These are phyloP conservation scores for Aspidoscelis tigris DNA, from an alignment of 2,113 vertebrate species.

Conservation along the genomic window DNA sequence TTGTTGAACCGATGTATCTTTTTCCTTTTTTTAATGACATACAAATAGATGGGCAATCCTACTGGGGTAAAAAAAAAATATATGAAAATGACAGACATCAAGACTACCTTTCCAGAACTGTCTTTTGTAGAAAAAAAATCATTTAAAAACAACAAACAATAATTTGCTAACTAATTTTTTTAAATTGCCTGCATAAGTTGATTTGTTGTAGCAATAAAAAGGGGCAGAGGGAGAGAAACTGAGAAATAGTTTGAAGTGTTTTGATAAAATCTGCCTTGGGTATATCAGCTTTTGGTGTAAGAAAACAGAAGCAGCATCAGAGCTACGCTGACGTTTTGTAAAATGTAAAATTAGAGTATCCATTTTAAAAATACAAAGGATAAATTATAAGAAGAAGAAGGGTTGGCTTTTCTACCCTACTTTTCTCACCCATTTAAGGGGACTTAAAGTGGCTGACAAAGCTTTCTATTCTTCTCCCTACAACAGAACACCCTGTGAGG, in stretches of 20 bases:
- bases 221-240: background rate
- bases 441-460: no score
- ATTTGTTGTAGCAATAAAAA: background rate
- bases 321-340: background rate
- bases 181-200: no score
- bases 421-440: no score
- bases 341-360: background rate
- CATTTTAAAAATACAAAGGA: background rate
- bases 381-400: background rate
- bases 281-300: background rate
- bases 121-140: background rate
- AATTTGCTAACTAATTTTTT: no score
- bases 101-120: background rate
- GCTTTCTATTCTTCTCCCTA: no score
- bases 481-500: no score
- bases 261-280: background rate
- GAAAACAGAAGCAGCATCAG: background rate
- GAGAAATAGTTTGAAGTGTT: background rate
- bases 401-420: no score
- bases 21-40: background rate
- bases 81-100: background rate
- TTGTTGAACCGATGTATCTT: no score
- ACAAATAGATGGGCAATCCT: background rate
- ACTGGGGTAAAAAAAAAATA: background rate
- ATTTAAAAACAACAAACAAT: no score